phyloP scores from a whole-genome alignment of 2,797 vertebrate species.

The Enteromius argenteus region DNA sequence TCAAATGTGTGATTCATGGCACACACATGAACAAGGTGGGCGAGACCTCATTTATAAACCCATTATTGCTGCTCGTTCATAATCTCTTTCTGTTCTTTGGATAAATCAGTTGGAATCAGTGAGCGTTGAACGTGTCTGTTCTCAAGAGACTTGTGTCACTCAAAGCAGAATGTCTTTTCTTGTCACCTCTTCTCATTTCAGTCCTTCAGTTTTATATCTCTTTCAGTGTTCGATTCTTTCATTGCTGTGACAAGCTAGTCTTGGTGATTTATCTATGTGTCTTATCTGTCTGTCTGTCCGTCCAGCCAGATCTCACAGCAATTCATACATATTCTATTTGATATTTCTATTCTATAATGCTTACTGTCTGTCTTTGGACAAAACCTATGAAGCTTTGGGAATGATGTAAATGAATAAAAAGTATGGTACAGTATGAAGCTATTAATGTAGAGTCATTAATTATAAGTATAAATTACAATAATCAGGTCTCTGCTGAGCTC shows the following conservation, averaged over 20 bases:
- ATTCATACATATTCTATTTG: not conserved
- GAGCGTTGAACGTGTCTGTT: not conserved
- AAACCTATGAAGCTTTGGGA: not conserved
- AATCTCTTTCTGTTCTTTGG: conserved; percentile 72
- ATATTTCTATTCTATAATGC: too few relatives aligned
- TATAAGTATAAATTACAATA: not conserved
- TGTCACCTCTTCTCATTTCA: not conserved
- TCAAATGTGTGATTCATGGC: conserved; percentile 1
- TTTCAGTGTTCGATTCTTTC: not conserved
- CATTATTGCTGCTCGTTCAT: conserved; percentile 71
- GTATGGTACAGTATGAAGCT: not conserved
- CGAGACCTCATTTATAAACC: conserved; percentile 78
- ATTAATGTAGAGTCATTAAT: not conserved
- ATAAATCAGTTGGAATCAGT: conserved; percentile 23
- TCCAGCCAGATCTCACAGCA: not conserved
- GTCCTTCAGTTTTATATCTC: conserved; percentile 1
- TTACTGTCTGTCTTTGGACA: not conserved
- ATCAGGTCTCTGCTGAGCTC: not conserved
- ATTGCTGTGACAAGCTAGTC: not conserved
- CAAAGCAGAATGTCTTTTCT: not conserved
- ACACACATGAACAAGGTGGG: conserved; percentile 61
- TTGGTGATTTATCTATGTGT: not conserved
- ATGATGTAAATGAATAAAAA: not conserved
- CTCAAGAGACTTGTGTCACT: conserved; percentile 16
- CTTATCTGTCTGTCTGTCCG: not conserved